Evolutionary conservation across 2,797 vertebrate species (phyloP).

Genomic region (Moxostoma hubbsi): DNA sequence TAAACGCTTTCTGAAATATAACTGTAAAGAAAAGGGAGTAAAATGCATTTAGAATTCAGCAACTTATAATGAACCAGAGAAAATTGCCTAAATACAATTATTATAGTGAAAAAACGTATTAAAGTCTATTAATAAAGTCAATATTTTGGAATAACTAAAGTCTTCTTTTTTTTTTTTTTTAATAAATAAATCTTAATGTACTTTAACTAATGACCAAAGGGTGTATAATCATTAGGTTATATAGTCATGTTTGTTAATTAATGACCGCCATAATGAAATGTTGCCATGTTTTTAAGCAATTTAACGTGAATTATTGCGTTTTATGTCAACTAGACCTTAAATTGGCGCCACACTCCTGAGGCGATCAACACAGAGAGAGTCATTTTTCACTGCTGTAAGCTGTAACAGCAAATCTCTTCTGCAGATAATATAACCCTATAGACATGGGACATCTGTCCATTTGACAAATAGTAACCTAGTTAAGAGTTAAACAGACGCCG

Average conservation of each 20-base stretch:
- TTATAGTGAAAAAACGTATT: neutral
- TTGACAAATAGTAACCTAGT: no score
- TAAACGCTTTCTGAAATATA: neutral
- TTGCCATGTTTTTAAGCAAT: neutral
- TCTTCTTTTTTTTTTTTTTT: neutral
- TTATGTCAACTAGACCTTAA: neutral
- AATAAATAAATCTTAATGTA: no score
- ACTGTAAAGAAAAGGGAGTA: neutral
- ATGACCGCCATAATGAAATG: neutral
- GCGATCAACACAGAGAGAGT: no score
- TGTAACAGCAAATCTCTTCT: no score
- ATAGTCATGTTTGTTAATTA: neutral
- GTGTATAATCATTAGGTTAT: no score
- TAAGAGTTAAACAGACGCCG: no score
- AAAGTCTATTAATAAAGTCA: neutral
- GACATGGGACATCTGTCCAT: no score
- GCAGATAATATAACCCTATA: no score
- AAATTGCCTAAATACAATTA: neutral
- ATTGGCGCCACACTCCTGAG: neutral
- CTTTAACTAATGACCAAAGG: neutral
- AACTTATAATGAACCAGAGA: neutral
- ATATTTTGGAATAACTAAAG: no score
- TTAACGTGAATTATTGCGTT: no score
- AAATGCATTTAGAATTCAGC: neutral
- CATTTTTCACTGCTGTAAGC: no score